Base-by-base conservation (phyloP, 2,888 invertebrate genomes). In the Terebella lapidaria region DNA sequence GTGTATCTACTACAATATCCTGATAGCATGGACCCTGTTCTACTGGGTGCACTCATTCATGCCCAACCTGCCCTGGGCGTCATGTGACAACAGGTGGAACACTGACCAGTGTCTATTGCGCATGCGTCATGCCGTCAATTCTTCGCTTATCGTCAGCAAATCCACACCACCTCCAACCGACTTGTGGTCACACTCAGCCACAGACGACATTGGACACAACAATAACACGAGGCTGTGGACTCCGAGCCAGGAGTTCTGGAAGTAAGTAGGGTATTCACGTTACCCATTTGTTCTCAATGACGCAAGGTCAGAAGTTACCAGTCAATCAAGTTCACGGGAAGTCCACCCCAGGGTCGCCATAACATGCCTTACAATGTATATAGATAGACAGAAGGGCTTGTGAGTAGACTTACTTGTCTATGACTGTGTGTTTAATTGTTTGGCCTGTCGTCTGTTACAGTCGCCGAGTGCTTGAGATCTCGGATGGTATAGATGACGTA, bases 1-100 rank as follows among this genome's bases (percentile, higher is more conserved):
- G 20, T 81, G 80, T 64, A 71, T 81, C 57, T 81, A 81, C 67
- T 81, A 81, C 70, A 81, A 81, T 62, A 77, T 81, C 54, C 79
- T 81, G 60, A 75, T 81, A 52, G 74, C 80, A 10, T 81, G 80
- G 80, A 80, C 80, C 2, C 64, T 81, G n/a, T 81, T 78, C 65
- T 81, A 79, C 67, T 70, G 81, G 29, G 74, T 76, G 64, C 73
- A 74, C 71, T 80, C 81, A 2, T 77, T 81, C 68, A 67, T 71
- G 3, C 67, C 72, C 20, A 70, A 70, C 18, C 65, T 81, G 54
- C 81, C 81, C 2, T 81, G 81, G 81, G 72, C 74, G 42, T 68
- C 70, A 2, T 81, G 81, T 61, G 69, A 71, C 45, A 80, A 81
- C 61, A 59, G 58, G 25, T 81, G 81, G 81, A 81, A 81, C 66